These are phyloP conservation scores for Halcyon leucocephala DNA, from an alignment of 2,797 vertebrate genomes.

Conservation along the genomic window DNA sequence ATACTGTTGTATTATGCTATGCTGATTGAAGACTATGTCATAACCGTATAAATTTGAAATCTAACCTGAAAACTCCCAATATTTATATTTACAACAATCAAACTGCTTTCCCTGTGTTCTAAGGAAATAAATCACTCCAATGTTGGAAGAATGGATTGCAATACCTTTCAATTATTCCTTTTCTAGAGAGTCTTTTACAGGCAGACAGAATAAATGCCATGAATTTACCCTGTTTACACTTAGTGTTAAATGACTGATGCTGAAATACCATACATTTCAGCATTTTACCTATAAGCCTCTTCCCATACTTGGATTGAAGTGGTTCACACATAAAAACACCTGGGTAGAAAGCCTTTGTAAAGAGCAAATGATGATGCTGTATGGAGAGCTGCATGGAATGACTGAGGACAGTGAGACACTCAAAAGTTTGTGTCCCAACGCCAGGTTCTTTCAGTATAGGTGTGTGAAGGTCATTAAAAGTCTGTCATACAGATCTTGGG, in stretches of 20 bases:
- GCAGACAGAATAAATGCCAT: background rate
- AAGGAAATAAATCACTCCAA: background rate
- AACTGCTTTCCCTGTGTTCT: background rate
- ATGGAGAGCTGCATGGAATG: fast-evolving
- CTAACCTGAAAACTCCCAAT: background rate
- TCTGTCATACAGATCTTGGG: background rate
- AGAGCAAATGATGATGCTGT: background rate
- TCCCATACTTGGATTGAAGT: background rate
- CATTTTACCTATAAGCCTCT: background rate
- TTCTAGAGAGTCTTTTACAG: background rate
- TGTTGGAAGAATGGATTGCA: background rate
- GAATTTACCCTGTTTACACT: background rate
- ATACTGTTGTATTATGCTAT: background rate
- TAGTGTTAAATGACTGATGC: background rate
- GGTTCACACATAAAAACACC: background rate
- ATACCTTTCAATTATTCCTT: background rate
- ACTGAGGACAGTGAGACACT: background rate
- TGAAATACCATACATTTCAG: background rate
- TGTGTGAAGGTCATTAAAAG: background rate
- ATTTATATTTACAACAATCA: background rate
- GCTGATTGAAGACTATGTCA: background rate
- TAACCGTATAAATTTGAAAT: background rate
- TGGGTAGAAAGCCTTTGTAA: background rate
- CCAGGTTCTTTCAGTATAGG: background rate
- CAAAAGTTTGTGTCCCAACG: background rate